Evolutionary conservation across 2,888 invertebrate species (phyloP).

Genomic region (Plebejus melissa): DNA sequence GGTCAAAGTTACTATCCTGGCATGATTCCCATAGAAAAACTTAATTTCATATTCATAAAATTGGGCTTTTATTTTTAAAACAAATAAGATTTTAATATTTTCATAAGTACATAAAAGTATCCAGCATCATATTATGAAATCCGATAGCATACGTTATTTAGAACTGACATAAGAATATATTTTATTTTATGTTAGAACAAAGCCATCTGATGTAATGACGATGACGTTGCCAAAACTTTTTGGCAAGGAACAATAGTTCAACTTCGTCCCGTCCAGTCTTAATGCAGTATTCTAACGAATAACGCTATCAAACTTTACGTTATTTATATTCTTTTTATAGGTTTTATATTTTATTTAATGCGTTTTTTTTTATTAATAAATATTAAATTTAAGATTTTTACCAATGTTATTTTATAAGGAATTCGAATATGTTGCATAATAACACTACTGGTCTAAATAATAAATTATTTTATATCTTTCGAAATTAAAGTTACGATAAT

Average conservation of each 20-base stretch:
- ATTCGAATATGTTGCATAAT: too few relatives aligned
- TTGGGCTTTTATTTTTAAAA: neutral
- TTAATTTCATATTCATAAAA: neutral
- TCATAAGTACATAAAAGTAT: neutral
- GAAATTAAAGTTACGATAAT: too few relatives aligned
- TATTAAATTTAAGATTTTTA: neutral
- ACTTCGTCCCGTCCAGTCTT: slow-evolving; percentile 21
- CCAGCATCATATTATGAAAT: slow-evolving; percentile 1
- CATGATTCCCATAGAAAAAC: neutral
- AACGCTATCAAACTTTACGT: neutral
- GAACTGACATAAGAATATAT: slow-evolving; percentile 8
- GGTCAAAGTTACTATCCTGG: slow-evolving; percentile 11
- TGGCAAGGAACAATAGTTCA: slow-evolving; percentile 17
- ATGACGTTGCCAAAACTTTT: slow-evolving; percentile 20
- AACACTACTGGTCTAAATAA: too few relatives aligned
- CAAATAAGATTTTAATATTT: neutral
- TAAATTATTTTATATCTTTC: too few relatives aligned
- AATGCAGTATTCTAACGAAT: slow-evolving; percentile 12
- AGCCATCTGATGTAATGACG: slow-evolving; percentile 21
- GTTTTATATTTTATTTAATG: neutral
- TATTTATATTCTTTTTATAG: neutral
- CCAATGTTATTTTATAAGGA: too few relatives aligned
- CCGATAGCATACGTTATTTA: slow-evolving; percentile 6
- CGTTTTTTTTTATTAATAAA: neutral
- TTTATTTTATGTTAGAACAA: slow-evolving; percentile 9